phyloP scores from a whole-genome alignment of 1,140 invertebrate species.

The Cheumatopsyche charites region DNA sequence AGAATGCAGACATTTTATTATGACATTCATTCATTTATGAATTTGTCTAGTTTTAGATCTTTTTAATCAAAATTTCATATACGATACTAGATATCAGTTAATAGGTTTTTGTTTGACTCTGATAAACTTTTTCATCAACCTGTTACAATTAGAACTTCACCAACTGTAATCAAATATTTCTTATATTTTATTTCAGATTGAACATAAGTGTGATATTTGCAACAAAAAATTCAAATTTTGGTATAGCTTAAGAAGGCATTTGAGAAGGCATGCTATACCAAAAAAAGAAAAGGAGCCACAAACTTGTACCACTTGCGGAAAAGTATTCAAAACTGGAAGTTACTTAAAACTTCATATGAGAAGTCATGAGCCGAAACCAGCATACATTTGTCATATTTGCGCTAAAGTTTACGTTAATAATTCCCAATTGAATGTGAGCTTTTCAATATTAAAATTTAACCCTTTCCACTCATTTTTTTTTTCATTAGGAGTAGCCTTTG shows the following conservation, averaged over 20 bases:
- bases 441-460: not conserved
- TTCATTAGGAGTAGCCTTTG: too few species aligned
- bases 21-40: conserved; percentile 53
- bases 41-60: conserved; percentile 50
- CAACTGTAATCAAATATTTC: too few species aligned
- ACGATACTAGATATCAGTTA: conserved; percentile 50
- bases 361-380: conserved; percentile 51
- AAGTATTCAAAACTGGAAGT: conserved; percentile 52
- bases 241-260: conserved; percentile 54
- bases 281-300: conserved; percentile 49
- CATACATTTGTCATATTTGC: conserved; percentile 56
- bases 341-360: conserved; percentile 53
- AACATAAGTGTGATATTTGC: conserved; percentile 52
- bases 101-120: not conserved
- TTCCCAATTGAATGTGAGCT: conserved; percentile 52
- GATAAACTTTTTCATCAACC: not conserved
- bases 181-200: conserved; percentile 47
- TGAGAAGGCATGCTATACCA: conserved; percentile 53
- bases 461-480: not conserved
- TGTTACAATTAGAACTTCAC: not conserved
- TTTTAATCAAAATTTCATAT: conserved; percentile 53
- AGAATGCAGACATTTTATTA: conserved; percentile 52
- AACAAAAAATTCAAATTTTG: conserved; percentile 55
- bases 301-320: conserved; percentile 54
- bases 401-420: conserved; percentile 54